Base-by-base conservation (phyloP, 2,888 invertebrate genomes). In the Phania funesta region DNA sequence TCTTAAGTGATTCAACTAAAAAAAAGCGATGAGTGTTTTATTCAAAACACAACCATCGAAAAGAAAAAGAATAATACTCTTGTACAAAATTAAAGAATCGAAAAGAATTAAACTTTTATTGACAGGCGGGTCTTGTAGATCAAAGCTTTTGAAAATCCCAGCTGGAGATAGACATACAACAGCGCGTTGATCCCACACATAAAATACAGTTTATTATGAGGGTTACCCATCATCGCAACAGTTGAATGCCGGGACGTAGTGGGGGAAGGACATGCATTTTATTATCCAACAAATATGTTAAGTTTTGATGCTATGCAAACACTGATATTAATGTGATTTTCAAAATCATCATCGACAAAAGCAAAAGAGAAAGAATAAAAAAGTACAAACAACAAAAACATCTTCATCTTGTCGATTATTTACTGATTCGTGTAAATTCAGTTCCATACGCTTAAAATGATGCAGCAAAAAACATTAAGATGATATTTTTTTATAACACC, bases 71-170 rank as follows among this genome's bases (percentile, higher is more conserved):
- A 71, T n/a, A 76, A 48, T 5, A 58, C 26, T 26, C 44, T 26
- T 24, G 7, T 29, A 50, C 13, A 38, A 52, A 65, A 54, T 11
- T 6, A n/a, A 46, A 56, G 6, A 16, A 7, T 35, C 44, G 1
- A 62, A 54, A 48, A 7, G 8, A 54, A 70, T 3, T 29, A 38
- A 75, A 76, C 64, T 41, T 62, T 65, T 75, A 83, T 80, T 83
- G 81, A 81, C 81, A 84, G 83, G 78, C 81, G 81, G 80, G 67
- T 73, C 78, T 76, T 62, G 50, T 58, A 67, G 81, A 79, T 78
- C 75, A 81, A 81, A 81, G 78, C 78, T 79, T n/a, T 80, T 78
- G 74, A 75, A 81, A 62, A 56, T 65, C 75, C 29, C 83, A 75
- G 80, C 71, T 71, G 80, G 83, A 75, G 48, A 75, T 65, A 60